These are phyloP conservation scores for Danaus plexippus DNA, from an alignment of 1,140 invertebrate species.

Conservation along the genomic window DNA sequence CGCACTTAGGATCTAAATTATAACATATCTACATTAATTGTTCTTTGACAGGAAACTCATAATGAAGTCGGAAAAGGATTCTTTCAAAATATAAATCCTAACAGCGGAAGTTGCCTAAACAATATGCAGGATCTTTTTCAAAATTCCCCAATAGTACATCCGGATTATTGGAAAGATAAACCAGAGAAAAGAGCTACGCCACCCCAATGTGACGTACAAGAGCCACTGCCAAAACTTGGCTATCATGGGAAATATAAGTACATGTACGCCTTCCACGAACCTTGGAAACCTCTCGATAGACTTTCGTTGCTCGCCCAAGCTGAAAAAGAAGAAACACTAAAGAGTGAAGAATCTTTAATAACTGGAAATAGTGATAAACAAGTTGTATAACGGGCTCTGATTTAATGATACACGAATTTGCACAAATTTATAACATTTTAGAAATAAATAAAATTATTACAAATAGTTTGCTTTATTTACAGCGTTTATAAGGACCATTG, in stretches of 20 bases:
- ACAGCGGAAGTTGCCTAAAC: slow-evolving; percentile 7
- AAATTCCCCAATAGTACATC: slow-evolving; percentile 44
- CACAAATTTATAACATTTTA: too few relatives aligned
- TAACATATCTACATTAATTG: slow-evolving; percentile 19
- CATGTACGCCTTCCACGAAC: slow-evolving; percentile 59
- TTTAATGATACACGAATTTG: slow-evolving; percentile 16
- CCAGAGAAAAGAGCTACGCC: slow-evolving; percentile 20
- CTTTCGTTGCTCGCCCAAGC: slow-evolving; percentile 42
- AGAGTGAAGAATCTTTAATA: background rate
- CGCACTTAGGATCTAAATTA: slow-evolving; percentile 42
- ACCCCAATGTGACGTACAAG: slow-evolving; percentile 16
- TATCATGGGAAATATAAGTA: slow-evolving; percentile 54
- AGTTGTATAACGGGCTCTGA: slow-evolving; percentile 40
- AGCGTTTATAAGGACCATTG: too few relatives aligned
- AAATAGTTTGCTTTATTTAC: too few relatives aligned
- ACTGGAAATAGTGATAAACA: slow-evolving; percentile 25
- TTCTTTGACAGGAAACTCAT: slow-evolving; percentile 52
- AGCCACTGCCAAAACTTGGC: slow-evolving; percentile 37
- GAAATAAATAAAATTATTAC: too few relatives aligned
- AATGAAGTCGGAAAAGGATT: slow-evolving; percentile 31
- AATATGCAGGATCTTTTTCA: slow-evolving; percentile 38
- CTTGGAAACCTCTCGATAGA: slow-evolving; percentile 54
- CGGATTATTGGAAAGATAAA: slow-evolving; percentile 47
- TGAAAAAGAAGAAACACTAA: slow-evolving; percentile 37
- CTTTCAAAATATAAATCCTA: slow-evolving; percentile 23